Evolutionary conservation across 1,140 invertebrate genomes (phyloP), one percentile per base, ranked within the genome.

Genomic region (Nephotettix cincticeps): DNA sequence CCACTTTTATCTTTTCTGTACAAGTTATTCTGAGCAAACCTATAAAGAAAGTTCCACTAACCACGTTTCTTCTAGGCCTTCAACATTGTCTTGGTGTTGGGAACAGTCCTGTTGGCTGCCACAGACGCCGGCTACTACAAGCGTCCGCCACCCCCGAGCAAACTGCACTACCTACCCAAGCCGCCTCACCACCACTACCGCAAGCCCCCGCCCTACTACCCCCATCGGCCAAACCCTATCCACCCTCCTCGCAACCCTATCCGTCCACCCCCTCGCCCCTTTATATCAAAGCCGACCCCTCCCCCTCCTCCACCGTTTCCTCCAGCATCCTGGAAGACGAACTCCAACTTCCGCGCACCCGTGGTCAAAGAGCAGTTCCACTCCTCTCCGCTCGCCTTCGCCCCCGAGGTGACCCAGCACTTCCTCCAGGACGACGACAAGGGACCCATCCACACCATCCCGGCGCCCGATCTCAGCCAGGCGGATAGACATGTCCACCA

Each of bases 391-490:
- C 23, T 40, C 11, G 27, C 68, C 3, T 27, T 11, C n/a, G 21
- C 61, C 6, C 43, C 69, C 14, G 68, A 70, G 29, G 17, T 40
- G 28, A 19, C 51, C 0, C 32, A 30, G 19, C 71, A 63, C 51
- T 74, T 68, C 61, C 43, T 71, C 30, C 70, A 71, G 27, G 73
- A 75, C 45, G 83, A 85, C 56, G 85, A 88, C 71, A 86, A 86
- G 77, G 90, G 89, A 77, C 90, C 91, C 1, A 93, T 93, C 77
- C 91, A 92, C 78, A 92, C 91, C 1, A 92, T 93, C 70, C 91
- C 91, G 76, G 91, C 91, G 9, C 91, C 91, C 9, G 92, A 93
- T 81, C 81, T 91, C n/a, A 87, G 87, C 77, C 77, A 74, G 13
- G 67, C 71, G 17, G 74, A 76, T 40, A 74, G 64, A 25, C 73